Conservation (phyloP, 1,140 invertebrate genomes). For the Danaus plexippus region DNA sequence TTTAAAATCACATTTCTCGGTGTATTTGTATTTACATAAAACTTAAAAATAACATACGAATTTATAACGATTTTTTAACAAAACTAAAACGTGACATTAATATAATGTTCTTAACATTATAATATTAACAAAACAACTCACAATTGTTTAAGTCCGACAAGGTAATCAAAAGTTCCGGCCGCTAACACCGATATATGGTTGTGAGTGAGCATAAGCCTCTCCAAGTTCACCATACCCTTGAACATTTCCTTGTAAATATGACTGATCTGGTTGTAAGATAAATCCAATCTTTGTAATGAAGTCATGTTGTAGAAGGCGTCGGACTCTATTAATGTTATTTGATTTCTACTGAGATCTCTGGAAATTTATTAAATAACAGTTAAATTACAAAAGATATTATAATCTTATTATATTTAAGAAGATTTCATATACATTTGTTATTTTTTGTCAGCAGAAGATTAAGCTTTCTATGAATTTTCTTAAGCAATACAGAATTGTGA, state of each 20-base stretch:
- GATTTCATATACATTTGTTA: too few relatives aligned
- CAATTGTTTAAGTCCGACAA: conserved; percentile 78
- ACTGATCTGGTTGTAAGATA: conserved; percentile 77
- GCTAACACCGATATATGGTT: conserved; percentile 79
- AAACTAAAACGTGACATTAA: not conserved
- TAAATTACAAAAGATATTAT: too few relatives aligned
- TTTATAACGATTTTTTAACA: too few relatives aligned
- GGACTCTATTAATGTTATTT: conserved; percentile 80
- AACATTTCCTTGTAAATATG: conserved; percentile 77
- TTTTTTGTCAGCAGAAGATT: too few relatives aligned
- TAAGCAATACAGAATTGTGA: too few relatives aligned
- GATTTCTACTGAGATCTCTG: conserved; percentile 85
- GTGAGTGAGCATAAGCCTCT: conserved; percentile 76
- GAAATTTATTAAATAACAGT: too few relatives aligned
- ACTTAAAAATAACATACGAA: too few relatives aligned
- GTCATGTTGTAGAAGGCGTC: conserved; percentile 80
- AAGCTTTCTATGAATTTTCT: too few relatives aligned
- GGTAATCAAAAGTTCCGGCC: conserved; percentile 78
- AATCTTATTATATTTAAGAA: too few relatives aligned
- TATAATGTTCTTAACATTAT: not conserved
- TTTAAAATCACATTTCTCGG: too few relatives aligned
- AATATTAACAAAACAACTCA: conserved; percentile 67
- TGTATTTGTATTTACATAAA: too few relatives aligned
- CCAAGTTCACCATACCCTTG: conserved; percentile 75
- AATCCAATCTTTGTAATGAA: conserved; percentile 78